Percentiles rank a stretch among this genome's conserved stretches.
phyloP scores from a whole-genome alignment of 2,888 invertebrate genomes.

The Hedychridium roseum region DNA sequence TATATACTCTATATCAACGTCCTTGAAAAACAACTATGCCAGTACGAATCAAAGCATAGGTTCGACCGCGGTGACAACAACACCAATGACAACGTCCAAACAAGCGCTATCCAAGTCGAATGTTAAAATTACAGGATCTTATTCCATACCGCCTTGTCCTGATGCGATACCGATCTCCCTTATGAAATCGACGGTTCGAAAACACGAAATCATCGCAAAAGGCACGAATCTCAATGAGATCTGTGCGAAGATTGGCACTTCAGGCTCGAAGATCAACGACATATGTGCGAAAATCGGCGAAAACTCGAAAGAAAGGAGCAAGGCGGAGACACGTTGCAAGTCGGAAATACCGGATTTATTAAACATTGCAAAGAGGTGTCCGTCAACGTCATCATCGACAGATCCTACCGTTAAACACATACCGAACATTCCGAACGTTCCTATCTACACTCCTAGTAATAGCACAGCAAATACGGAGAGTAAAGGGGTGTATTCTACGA shows the following conservation, averaged over 20 bases:
- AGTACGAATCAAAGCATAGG: constrained; percentile 13
- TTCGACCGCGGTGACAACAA: constrained; percentile 9
- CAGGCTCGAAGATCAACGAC: constrained; percentile 58
- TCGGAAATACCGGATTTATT: constrained; percentile 58
- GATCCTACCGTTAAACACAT: constrained; percentile 40
- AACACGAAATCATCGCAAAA: constrained; percentile 53
- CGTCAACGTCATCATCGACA: constrained; percentile 23
- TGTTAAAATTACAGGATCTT: constrained; percentile 37
- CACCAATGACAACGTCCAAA: constrained; percentile 6
- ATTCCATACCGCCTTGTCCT: constrained; percentile 57
- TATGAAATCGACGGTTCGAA: constrained; percentile 54
- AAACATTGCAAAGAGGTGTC: constrained; percentile 53
- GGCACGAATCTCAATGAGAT: constrained; percentile 56
- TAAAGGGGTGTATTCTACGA: constrained; percentile 9
- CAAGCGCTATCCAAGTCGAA: constrained; percentile 16
- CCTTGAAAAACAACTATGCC: constrained; percentile 36
- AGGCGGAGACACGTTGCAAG: constrained; percentile 48
- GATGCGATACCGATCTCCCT: constrained; percentile 60
- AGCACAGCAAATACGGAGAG: constrained; percentile 32
- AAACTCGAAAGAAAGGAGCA: constrained; percentile 57
- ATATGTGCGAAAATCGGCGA: constrained; percentile 61
- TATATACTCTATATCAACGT: constrained; percentile 47
- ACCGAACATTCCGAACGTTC: constrained; percentile 56
- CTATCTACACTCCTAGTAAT: constrained; percentile 52
- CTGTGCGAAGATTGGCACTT: constrained; percentile 54